Conservation (phyloP, 2,113 vertebrate genomes). For the Passer domesticus region DNA sequence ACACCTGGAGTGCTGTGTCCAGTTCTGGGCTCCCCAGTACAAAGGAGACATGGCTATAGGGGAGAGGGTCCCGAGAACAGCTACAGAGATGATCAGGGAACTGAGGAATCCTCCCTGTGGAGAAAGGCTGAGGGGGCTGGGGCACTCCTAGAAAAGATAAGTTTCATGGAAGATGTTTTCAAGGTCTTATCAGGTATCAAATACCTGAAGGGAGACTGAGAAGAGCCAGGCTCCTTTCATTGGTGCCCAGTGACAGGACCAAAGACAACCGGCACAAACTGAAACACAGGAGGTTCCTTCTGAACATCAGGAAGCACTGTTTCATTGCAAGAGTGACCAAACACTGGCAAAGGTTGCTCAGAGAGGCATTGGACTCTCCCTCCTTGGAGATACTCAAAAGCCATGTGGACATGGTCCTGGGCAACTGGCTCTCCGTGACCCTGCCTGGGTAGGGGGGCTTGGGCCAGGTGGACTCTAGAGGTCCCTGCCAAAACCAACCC, state of each 20-base stretch:
- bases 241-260: background rate
- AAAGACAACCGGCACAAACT: background rate
- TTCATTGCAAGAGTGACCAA: background rate
- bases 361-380: background rate
- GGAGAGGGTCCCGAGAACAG: background rate
- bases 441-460: background rate
- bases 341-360: background rate
- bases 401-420: background rate
- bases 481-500: background rate
- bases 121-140: background rate
- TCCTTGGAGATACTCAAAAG: background rate
- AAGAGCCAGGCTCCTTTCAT: background rate
- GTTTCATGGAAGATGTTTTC: background rate
- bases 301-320: background rate
- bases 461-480: background rate
- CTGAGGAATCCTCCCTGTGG: background rate
- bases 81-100: background rate
- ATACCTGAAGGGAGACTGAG: background rate
- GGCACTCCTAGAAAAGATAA: background rate
- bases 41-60: background rate
- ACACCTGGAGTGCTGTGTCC: background rate
- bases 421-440: background rate
- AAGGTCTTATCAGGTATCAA: background rate
- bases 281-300: fast-evolving
- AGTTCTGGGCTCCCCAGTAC: background rate